Evolutionary conservation across 2,113 vertebrate species (phyloP).

Genomic region (Heteronetta atricapilla): DNA sequence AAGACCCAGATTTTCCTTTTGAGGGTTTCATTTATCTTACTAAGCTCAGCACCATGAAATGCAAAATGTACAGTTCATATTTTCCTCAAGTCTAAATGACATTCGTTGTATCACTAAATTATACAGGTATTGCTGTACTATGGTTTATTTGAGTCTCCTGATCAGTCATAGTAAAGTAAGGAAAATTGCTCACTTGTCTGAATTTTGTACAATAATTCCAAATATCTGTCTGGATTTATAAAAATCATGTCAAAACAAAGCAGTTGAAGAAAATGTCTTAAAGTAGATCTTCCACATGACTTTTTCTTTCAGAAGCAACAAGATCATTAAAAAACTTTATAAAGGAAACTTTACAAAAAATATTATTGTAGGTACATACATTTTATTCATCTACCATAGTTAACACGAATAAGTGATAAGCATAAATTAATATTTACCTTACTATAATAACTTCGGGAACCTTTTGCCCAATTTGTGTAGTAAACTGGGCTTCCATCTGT

Average conservation of each 20-base stretch:
- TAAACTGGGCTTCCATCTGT: constrained; percentile 86
- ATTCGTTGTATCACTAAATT: neutral
- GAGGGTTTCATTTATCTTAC: neutral
- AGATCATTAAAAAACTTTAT: neutral
- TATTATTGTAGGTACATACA: neutral
- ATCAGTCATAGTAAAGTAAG: neutral
- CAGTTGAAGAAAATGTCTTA: neutral
- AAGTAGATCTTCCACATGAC: neutral
- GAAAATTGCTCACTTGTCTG: neutral
- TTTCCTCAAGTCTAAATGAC: neutral
- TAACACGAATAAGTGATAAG: neutral
- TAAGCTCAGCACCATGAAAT: neutral
- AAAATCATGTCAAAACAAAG: neutral
- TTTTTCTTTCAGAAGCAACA: neutral
- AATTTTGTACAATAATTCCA: neutral
- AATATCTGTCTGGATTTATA: neutral
- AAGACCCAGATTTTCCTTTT: neutral
- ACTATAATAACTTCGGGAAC: constrained; percentile 73
- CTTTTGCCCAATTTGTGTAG: constrained; percentile 95
- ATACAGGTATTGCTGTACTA: neutral
- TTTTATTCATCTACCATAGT: neutral
- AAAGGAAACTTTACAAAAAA: neutral
- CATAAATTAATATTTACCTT: constrained; percentile 6
- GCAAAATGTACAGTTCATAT: neutral
- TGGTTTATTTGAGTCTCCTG: neutral